Evolutionary conservation across 2,113 vertebrate genomes (phyloP).

Genomic region (Corvus moneduloides): DNA sequence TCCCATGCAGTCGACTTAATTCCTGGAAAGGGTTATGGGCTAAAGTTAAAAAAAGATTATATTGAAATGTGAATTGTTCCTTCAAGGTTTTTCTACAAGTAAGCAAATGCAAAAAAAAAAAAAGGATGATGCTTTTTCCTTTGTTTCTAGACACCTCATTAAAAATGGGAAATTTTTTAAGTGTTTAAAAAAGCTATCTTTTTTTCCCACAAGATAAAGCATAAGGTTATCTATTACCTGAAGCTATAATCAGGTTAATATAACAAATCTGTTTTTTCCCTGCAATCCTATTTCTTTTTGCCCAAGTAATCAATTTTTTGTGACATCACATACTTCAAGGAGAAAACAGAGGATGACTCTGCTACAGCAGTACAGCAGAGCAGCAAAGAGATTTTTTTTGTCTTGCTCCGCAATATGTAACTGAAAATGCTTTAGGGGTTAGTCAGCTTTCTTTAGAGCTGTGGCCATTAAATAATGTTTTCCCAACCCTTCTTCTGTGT

Average conservation of each 20-base stretch:
- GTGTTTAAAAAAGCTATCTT: background rate
- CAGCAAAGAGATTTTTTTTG: background rate
- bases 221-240: conserved; percentile 18
- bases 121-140: background rate
- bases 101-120: background rate
- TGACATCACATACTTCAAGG: conserved; percentile 66
- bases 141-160: background rate
- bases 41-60: background rate
- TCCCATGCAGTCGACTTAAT: background rate
- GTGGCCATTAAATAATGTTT: conserved; percentile 12
- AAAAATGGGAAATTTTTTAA: background rate
- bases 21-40: background rate
- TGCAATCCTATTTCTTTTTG: conserved; percentile 64
- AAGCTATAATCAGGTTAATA: conserved; percentile 45
- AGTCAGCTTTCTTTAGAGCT: conserved; percentile 31
- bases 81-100: background rate
- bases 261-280: conserved; percentile 42
- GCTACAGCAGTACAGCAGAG: conserved; percentile 8
- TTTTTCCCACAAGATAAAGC: background rate
- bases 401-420: conserved; percentile 7
- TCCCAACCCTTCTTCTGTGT: background rate
- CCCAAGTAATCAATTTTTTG: conserved; percentile 69
- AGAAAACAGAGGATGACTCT: conserved; percentile 50
- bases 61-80: background rate
- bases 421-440: conserved; percentile 2